Evolutionary conservation across 1,140 invertebrate genomes (phyloP).

Genomic region (Psilanteris sp.): DNA sequence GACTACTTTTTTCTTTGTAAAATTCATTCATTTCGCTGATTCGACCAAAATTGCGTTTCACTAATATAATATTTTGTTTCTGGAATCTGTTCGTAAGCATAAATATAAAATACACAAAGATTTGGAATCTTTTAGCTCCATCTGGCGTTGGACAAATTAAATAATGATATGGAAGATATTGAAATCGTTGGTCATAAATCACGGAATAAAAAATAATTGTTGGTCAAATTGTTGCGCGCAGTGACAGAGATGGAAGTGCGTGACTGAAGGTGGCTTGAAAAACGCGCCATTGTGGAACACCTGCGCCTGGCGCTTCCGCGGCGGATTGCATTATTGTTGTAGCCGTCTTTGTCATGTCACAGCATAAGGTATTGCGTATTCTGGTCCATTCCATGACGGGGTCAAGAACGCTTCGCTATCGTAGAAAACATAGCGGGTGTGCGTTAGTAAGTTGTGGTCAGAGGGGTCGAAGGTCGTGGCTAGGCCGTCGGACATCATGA

Average conservation of each 20-base stretch:
- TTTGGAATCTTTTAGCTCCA: too few species aligned
- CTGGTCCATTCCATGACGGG: slow-evolving; percentile 62
- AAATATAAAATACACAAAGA: too few species aligned
- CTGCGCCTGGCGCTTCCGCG: slow-evolving; percentile 43
- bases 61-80: too few species aligned
- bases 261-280: slow-evolving; percentile 10
- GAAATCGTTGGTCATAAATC: slow-evolving; percentile 6
- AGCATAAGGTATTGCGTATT: slow-evolving; percentile 70
- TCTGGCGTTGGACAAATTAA: background rate
- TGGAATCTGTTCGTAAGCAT: too few species aligned
- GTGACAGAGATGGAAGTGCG: slow-evolving; percentile 27
- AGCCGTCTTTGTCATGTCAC: slow-evolving; percentile 51
- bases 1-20: too few species aligned
- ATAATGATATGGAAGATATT: background rate
- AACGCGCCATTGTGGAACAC: slow-evolving; percentile 21
- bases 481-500: slow-evolving; percentile 74
- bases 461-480: slow-evolving; percentile 75
- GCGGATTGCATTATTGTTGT: slow-evolving; percentile 47
- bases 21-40: too few species aligned
- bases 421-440: slow-evolving; percentile 73
- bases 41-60: too few species aligned
- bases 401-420: slow-evolving; percentile 69
- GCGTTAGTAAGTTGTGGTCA: slow-evolving; percentile 73
- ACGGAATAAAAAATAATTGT: slow-evolving; percentile 29
- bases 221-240: slow-evolving; percentile 5